Evolutionary conservation across 1,140 invertebrate species (phyloP).

Genomic region (Scaptomyza hsui): DNA sequence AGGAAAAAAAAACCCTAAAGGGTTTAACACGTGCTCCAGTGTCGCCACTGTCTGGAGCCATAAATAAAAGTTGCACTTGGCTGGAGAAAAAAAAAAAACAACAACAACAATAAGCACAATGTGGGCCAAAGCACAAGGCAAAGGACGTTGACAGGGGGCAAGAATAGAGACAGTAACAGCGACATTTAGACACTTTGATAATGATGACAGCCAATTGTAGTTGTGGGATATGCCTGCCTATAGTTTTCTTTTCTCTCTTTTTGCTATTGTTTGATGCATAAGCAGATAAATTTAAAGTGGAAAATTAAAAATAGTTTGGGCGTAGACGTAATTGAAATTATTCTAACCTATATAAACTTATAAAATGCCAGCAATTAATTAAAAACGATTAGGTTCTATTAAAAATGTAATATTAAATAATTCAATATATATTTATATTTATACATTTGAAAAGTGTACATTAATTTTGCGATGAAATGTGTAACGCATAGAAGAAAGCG

Average conservation of each 20-base stretch:
- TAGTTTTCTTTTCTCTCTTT: neutral
- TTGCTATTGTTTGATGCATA: no score
- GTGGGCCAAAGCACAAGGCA: constrained; percentile 18
- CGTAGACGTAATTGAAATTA: no score
- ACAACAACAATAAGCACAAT: neutral
- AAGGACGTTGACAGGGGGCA: constrained; percentile 52
- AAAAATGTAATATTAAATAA: no score
- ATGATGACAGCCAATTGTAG: constrained; percentile 63
- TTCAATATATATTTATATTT: no score
- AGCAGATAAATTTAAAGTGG: no score
- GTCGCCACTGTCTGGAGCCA: constrained; percentile 35
- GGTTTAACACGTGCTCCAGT: constrained; percentile 62
- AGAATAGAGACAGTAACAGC: constrained; percentile 32
- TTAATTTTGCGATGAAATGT: no score
- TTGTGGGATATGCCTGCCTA: constrained; percentile 5
- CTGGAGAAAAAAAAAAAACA: constrained; percentile 9
- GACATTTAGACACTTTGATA: constrained; percentile 45
- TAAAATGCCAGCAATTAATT: no score
- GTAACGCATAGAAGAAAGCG: no score
- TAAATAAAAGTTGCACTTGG: constrained; percentile 62
- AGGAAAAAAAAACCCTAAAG: constrained; percentile 31
- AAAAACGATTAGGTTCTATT: no score
- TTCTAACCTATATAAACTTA: no score
- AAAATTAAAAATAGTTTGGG: no score
- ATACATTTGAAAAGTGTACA: no score